Conservation (phyloP, 2,888 invertebrate species). For the Ochropacha duplaris region DNA sequence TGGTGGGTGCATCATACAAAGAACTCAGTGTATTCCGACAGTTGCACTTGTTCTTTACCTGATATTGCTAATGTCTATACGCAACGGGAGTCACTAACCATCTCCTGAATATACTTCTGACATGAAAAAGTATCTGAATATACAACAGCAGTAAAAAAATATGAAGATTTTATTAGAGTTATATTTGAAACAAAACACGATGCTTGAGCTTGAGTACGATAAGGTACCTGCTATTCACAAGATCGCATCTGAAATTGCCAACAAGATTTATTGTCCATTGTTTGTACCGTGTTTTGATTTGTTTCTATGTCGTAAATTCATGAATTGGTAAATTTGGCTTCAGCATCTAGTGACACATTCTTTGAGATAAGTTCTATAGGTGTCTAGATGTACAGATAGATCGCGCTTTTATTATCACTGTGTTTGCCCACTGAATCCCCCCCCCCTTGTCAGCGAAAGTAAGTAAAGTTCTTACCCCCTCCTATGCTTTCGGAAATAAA, state of each 20-base stretch:
- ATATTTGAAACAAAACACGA: slow-evolving; percentile 39
- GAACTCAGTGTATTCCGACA: too few relatives aligned
- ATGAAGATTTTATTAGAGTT: slow-evolving; percentile 9
- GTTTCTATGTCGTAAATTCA: slow-evolving; percentile 62
- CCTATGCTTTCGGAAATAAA: too few relatives aligned
- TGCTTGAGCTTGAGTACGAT: slow-evolving; percentile 35
- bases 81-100: too few relatives aligned
- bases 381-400: background rate
- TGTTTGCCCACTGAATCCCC: too few relatives aligned
- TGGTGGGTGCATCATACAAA: too few relatives aligned
- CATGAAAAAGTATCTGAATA: background rate
- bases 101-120: too few relatives aligned
- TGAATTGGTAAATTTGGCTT: slow-evolving; percentile 55
- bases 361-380: background rate
- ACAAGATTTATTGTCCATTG: slow-evolving; percentile 68
- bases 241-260: slow-evolving; percentile 72
- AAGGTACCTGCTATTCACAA: slow-evolving; percentile 56
- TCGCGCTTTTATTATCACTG: too few relatives aligned
- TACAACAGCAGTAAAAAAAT: background rate
- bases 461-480: too few relatives aligned
- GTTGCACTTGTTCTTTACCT: too few relatives aligned
- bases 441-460: too few relatives aligned
- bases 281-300: slow-evolving; percentile 68
- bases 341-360: background rate
- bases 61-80: too few relatives aligned